Evolutionary conservation across 2,888 invertebrate genomes (phyloP), one percentile per base, ranked within the genome.

Genomic region (Dynastes grantii): DNA sequence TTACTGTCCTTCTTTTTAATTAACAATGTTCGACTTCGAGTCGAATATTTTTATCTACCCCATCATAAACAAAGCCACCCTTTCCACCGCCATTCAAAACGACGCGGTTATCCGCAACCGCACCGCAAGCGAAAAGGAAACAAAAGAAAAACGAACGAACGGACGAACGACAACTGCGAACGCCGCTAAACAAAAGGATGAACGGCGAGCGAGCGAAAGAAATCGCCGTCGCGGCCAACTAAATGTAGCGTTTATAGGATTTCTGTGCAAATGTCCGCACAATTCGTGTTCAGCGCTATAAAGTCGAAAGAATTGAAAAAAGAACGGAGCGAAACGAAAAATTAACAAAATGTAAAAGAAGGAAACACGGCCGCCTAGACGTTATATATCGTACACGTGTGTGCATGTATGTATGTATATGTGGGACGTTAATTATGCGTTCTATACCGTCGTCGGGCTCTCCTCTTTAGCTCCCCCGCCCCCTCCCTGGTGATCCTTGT

Each of bases 241-340:
- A 73, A 73, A 73, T 73, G 73, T 55, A 73, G 58, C 73, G 58
- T 73, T 73, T 73, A 73, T 73, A 73, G 58, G 73, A 73, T 73
- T 73, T 73, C 73, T 73, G 73, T 73, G 73, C 58, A 73, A 73
- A 73, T 73, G 53, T 53, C 40, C 58, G 73, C 73, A 32, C 13
- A 70, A 70, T 53, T 53, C 70, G 58, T 58, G 55, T 70, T 70
- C 70, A 70, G 67, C 53, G 73, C 61, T 58, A 40, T 58, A 58
- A 73, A 73, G 22, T 58, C 58, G 11, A 73, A 61, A 73, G 37
- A 61, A 55, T 61, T 61, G 32, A 61, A 73, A 55, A 16, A 61
- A 55, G 55, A 37, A 71, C 13, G 51, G n/a, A 16, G 9, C 22
- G 73, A 61, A 58, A 61, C 58, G 45, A 63, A 63, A 63, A 63